Base-by-base conservation (phyloP, 2,797 vertebrate genomes). In the Phaenicophaeus curvirostris region DNA sequence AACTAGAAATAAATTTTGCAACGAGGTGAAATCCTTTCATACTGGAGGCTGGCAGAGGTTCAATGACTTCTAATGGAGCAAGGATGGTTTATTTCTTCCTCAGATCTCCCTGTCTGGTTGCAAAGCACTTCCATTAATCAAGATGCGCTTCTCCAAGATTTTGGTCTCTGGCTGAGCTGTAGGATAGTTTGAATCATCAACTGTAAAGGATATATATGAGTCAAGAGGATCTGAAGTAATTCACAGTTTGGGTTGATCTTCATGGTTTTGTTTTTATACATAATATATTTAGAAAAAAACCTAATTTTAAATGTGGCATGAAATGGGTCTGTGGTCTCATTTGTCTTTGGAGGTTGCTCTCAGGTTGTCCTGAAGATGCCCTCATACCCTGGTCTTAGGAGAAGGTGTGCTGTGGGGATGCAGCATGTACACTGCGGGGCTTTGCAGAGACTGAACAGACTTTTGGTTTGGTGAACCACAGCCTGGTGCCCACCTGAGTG, bases 371-470 rank as follows among this genome's bases (percentile, higher is more conserved):
- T 23, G 46, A 18, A 15, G 37, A 4, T 9, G 8, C 13, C 44
- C 23, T 9, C 6, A 2, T 17, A 2, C 15, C 33, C 17, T 2
- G 4, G 23, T 1, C 28, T 3, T 0, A 5, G 51, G 24, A 30
- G 25, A 50, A 46, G 69, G 44, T 1, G 6, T 0, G 8, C 37
- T 3, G 1, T 0, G 4, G 48, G 41, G 28, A n/a, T 2, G 3
- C 46, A 16, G 50, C 61, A 10, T 25, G 20, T 12, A 9, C 19
- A 0, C n/a, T 21, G n/a, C 21, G 25, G 30, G n/a, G 74, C 37
- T 30, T 24, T 25, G 31, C 4, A 8, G 31, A 16, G 55, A 13
- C 27, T 3, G 33, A 39, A 4, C 23, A 3, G 31, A 5, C 50
- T 30, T 50, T 17, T 1, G 16, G n/a, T 14, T 21, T 1, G 4